Evolutionary conservation across 2,888 invertebrate genomes (phyloP), one percentile per base, ranked within the genome.

Genomic region (Atherix ibis): DNA sequence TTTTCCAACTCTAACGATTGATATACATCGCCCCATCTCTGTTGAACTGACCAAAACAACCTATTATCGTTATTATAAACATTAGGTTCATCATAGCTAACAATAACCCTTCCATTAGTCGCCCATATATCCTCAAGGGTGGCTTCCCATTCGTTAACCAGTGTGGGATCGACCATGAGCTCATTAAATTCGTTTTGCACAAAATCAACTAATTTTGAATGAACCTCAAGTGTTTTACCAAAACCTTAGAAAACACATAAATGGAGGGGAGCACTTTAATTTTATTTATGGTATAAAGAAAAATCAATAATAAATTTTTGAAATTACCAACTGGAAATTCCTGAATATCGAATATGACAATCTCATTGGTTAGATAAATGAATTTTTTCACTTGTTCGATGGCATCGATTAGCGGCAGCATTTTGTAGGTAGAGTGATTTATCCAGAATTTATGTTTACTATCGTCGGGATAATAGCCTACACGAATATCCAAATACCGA

Each of bases 1-100:
- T 45, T 49, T 44, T 69, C 68, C 30, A 78, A 56, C 22, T 62
- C 63, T 1, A 56, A 44, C 40, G 69, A 55, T 13, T 58, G 63
- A 41, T 70, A 68, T 5, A 70, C 71, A 49, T 79, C 67, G 2
- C 72, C 77, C 79, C 79, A 80, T 41, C 68, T 66, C 41, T 77
- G 76, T 25, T 62, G 62, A 2, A 76, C 65, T 5, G 68, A 65
- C 26, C 64, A 60, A 64, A 74, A 76, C 2, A 76, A 46, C 8
- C 52, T 30, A 22, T 51, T 45, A 41, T 49, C 54, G 34, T 56
- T 51, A 17, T 48, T 45, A 15, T 62, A 58, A 2, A 66, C 48
- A 12, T 44, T 43, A 5, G 46, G 32, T 18, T 67, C 51, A 39
- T 69, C 68, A 41, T 70, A 71, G 5, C 66, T 64, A 27, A 70